These are phyloP conservation scores for Dendrocincla tyrannina DNA, from an alignment of 2,797 vertebrate genomes.

Conservation along the genomic window DNA sequence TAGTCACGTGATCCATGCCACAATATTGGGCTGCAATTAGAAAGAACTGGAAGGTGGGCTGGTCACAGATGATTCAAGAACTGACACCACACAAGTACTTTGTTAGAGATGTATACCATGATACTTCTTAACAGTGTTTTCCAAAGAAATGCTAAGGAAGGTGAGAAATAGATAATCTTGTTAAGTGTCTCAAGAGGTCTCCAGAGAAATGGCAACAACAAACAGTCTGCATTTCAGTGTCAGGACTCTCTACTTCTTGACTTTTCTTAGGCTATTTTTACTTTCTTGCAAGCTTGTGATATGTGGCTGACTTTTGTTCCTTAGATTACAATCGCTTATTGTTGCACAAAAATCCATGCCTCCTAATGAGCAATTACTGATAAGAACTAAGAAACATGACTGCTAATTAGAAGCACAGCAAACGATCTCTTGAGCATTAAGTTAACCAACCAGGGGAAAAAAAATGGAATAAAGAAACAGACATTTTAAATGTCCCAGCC, in stretches of 20 bases:
- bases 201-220: not conserved
- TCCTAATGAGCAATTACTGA: slow-evolving; percentile 27
- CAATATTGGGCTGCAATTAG: not conserved
- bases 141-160: not conserved
- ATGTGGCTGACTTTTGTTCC: not conserved
- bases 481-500: not conserved
- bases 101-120: not conserved
- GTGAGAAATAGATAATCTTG: not conserved
- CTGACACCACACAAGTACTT: not conserved
- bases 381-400: slow-evolving; percentile 16
- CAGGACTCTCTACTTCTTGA: not conserved
- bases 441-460: not conserved
- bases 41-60: not conserved
- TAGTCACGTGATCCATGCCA: not conserved
- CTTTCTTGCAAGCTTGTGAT: not conserved
- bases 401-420: slow-evolving; percentile 28
- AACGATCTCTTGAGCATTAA: not conserved
- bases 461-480: not conserved
- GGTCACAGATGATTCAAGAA: not conserved
- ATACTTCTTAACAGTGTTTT: not conserved
- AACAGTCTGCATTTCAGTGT: not conserved
- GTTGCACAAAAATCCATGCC: slow-evolving; percentile 11
- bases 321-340: not conserved
- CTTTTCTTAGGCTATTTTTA: not conserved
- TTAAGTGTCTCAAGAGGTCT: not conserved